Conservation (phyloP, 2,113 vertebrate genomes). For the Hyperopisus bebe region DNA sequence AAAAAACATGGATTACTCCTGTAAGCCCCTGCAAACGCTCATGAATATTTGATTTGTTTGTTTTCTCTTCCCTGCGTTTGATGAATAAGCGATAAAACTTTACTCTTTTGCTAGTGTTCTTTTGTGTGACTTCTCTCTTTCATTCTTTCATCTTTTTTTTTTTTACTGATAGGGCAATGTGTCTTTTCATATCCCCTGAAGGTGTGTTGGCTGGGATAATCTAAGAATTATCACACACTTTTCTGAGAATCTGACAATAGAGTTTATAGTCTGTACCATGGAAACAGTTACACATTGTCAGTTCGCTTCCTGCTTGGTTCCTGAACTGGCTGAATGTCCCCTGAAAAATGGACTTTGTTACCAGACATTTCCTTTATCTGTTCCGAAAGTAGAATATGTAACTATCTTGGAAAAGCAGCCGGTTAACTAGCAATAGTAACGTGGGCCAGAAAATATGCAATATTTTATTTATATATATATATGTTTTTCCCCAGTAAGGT, state of each 20-base stretch:
- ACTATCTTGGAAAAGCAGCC: no score
- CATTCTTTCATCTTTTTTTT: neutral
- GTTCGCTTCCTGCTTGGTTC: neutral
- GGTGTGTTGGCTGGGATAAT: neutral
- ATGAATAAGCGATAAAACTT: neutral
- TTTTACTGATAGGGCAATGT: neutral
- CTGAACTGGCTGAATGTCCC: neutral
- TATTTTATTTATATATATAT: no score
- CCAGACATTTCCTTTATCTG: no score
- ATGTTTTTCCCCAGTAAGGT: neutral
- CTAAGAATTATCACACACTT: neutral
- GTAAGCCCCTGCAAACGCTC: neutral
- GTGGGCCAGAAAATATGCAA: neutral
- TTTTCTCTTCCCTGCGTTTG: neutral
- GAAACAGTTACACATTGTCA: neutral
- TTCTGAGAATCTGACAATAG: neutral
- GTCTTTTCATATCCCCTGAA: neutral
- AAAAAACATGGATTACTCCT: neutral
- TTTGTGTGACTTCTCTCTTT: neutral
- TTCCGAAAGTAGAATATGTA: no score
- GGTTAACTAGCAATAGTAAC: neutral
- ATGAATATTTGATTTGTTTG: constrained; percentile 13
- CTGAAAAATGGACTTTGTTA: neutral
- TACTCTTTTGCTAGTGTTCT: neutral
- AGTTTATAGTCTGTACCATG: neutral